Conservation (phyloP, 1,140 invertebrate genomes). For the Achatina immaculata region DNA sequence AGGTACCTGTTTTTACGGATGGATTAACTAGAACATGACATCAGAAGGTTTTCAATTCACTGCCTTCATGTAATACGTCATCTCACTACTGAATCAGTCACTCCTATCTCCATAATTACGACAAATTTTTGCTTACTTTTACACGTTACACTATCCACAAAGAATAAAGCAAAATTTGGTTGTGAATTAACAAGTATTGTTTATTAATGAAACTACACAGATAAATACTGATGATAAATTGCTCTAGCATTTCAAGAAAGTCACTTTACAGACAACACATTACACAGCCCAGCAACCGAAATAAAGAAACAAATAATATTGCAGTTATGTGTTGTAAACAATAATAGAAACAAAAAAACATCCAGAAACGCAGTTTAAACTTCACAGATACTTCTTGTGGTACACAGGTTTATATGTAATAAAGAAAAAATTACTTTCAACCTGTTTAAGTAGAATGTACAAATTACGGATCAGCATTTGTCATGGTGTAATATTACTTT, state of each 20-base stretch:
- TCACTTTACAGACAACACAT: conserved; percentile 27
- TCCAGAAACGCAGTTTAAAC: background rate
- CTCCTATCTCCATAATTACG: too few relatives aligned
- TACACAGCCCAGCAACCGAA: conserved; percentile 28
- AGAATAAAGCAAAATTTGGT: too few relatives aligned
- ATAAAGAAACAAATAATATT: conserved; percentile 33
- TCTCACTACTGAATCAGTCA: too few relatives aligned
- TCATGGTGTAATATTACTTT: background rate
- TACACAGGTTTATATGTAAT: background rate
- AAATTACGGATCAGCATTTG: background rate
- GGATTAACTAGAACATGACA: too few relatives aligned
- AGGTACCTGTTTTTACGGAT: too few relatives aligned
- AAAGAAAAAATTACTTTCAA: background rate
- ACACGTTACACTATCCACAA: too few relatives aligned
- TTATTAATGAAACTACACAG: conserved; percentile 43
- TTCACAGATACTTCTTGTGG: background rate
- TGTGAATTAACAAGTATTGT: conserved; percentile 40
- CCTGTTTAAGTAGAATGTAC: background rate
- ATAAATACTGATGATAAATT: conserved; percentile 44
- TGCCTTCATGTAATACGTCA: too few relatives aligned
- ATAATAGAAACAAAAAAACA: background rate
- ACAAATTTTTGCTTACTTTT: too few relatives aligned
- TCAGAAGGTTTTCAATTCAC: too few relatives aligned
- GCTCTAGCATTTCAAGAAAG: conserved; percentile 41
- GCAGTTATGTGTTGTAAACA: conserved; percentile 24